A percentile compares a stretch with the other conserved stretches of the same genome.
These are phyloP conservation scores for Xiphias gladius DNA, from an alignment of 2,113 vertebrate genomes.

Conservation along the genomic window DNA sequence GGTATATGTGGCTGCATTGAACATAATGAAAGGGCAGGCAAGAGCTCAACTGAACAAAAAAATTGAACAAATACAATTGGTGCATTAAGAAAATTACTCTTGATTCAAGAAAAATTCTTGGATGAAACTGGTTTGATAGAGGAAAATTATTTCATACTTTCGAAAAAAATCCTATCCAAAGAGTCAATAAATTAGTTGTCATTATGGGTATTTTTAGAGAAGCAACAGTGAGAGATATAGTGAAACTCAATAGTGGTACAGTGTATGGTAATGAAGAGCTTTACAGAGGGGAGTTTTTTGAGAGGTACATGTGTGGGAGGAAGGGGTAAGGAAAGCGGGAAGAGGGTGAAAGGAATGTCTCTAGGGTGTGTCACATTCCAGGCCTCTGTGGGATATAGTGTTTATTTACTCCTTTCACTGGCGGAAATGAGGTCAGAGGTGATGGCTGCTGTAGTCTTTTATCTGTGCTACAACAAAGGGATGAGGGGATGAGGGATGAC, in stretches of 20 bases:
- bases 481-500: slow-evolving; percentile 42
- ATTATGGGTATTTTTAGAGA: background rate
- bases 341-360: slow-evolving; percentile 70
- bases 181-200: background rate
- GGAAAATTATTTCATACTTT: background rate
- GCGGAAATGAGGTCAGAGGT: slow-evolving; percentile 78
- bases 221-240: background rate
- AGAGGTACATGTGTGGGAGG: slow-evolving; percentile 38
- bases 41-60: background rate
- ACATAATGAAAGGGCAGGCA: background rate
- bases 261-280: background rate
- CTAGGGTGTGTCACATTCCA: slow-evolving; percentile 75
- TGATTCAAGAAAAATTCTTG: background rate
- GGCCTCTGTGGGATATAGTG: slow-evolving; percentile 53
- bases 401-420: slow-evolving; percentile 71
- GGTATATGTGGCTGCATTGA: background rate
- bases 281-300: slow-evolving; percentile 11
- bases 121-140: background rate
- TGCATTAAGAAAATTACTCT: background rate
- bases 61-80: background rate
- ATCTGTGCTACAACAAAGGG: slow-evolving; percentile 44
- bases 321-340: slow-evolving; percentile 30
- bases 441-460: slow-evolving; percentile 57
- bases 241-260: background rate
- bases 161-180: background rate